Evolutionary conservation across 2,888 invertebrate genomes (phyloP), one percentile per base, ranked within the genome.

Genomic region (Halocaridina rubra): DNA sequence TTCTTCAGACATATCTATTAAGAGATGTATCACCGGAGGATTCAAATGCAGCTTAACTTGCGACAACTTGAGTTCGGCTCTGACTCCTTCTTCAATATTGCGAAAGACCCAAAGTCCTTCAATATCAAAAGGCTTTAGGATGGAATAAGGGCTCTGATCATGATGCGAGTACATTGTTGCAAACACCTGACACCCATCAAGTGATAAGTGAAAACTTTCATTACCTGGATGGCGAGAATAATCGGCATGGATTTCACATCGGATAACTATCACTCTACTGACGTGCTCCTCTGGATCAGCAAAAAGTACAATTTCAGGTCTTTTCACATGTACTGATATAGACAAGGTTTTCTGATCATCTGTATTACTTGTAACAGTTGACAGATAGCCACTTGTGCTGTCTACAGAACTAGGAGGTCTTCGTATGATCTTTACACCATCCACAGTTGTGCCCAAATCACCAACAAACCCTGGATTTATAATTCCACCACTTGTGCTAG

Each of bases 391-490:
- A 89, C 93, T 93, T 5, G 93, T 93, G 27, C 93, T 93, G 88
- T 93, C 93, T 16, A 92, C 92, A 57, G 93, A 92, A 89, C 92
- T 93, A 3, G 92, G 92, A 7, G 92, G 91, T 16, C 92, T 90
- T 0, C 90, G 89, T 2, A 90, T 89, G 1, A 91, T 90, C 87
- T 91, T 91, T 0, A 91, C 89, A 8, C 88, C 88, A 84, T 89
- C 90, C n/a, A 90, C 78, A 30, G 74, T 81, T 29, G 78, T 79
- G 64, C 88, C 91, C 22, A 91, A 90, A 88, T 94, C 94, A 4
- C 93, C 93, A 69, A 95, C 94, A 89, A 95, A 95, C 0, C 94
- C 95, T 85, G 94, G 94, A 90, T 95, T 95, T 32, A 95, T 92
- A 27, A 95, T 93, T 0, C 95, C 95, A 5, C 93, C 93, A 7